These are phyloP conservation scores for Catharus bicknelli DNA, from an alignment of 2,113 vertebrate species.

Conservation along the genomic window DNA sequence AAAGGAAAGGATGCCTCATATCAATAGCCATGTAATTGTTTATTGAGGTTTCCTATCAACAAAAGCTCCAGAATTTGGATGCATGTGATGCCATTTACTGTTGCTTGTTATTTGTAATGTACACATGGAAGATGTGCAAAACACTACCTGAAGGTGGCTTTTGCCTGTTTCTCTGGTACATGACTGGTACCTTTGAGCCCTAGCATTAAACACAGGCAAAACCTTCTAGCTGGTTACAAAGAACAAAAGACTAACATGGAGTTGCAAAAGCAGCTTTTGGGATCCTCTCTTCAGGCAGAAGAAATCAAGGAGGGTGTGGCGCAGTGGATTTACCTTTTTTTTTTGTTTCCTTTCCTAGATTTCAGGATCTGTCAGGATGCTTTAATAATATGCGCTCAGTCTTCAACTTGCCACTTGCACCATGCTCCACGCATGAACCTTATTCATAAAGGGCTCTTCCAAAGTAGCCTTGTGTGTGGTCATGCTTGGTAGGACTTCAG, in stretches of 20 bases:
- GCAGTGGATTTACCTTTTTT: neutral
- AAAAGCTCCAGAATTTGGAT: neutral
- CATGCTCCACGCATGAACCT: fast-evolving
- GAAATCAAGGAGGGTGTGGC: neutral
- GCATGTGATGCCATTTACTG: neutral
- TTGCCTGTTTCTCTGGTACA: neutral
- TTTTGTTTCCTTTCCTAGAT: neutral
- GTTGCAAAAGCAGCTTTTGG: neutral
- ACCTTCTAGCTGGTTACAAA: neutral
- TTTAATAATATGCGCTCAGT: fast-evolving
- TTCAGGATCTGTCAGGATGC: neutral
- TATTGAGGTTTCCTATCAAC: constrained; percentile 15
- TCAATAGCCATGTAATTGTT: neutral
- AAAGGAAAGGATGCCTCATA: neutral
- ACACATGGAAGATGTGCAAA: neutral
- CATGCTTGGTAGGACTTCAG: neutral
- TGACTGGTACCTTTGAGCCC: neutral
- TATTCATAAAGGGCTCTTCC: neutral
- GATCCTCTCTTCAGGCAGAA: neutral
- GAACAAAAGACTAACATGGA: neutral
- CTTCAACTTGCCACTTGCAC: neutral
- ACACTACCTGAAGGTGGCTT: neutral
- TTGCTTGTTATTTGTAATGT: neutral
- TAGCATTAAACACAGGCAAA: neutral
- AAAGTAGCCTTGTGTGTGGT: neutral